Base-by-base conservation (phyloP, 2,113 vertebrate species). In the Sinocyclocheilus anophthalmus region DNA sequence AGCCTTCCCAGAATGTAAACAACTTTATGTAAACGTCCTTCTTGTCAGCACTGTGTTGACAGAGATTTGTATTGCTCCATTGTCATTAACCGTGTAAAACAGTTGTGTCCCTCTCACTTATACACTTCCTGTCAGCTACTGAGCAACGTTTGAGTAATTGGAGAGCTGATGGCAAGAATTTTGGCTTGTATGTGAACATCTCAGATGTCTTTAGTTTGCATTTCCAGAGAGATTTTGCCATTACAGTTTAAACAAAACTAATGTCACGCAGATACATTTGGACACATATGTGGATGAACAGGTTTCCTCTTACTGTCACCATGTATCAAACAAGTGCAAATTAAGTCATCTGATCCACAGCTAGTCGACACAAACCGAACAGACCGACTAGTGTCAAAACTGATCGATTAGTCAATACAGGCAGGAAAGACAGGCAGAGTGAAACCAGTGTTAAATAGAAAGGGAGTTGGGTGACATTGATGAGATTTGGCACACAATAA, bases 391-490 rank as follows among this genome's bases (percentile, higher is more conserved):
- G 22, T 48, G 39, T 75, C 72, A 75, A 48, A 48, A 45, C 72
- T 14, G 10, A 75, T 75, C 20, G 3, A 48, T 48, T 14, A 24
- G 42, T 75, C 72, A 75, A 48, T 24, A 75, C 18, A 48, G 22
- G 42, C 16, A 70, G 8, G 18, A 24, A 75, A 14, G 72, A 48
- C 39, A 48, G 42, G 14, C 37, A 10, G 69, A 72, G 16, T 39
- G 53, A 79, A 79, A 80, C 0, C 55, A 80, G 30, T 63, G 33
- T 80, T n/a, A 81, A 78, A 78, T 48, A 24, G 59, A 81, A 10
- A 13, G 37, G 63, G 7, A 45, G 4, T 45, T 26, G 7, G 20
- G 37, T 65, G 33, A 61, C 77, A 80, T 12, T 61, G n/a, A 81
- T 81, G 78, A 24, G 37, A n/a, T 42, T 24, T 63, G 57, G 76